Percentiles rank a stretch among this genome's conserved stretches.
Conservation (phyloP, 2,113 vertebrate species). For the Struthio camelus region DNA sequence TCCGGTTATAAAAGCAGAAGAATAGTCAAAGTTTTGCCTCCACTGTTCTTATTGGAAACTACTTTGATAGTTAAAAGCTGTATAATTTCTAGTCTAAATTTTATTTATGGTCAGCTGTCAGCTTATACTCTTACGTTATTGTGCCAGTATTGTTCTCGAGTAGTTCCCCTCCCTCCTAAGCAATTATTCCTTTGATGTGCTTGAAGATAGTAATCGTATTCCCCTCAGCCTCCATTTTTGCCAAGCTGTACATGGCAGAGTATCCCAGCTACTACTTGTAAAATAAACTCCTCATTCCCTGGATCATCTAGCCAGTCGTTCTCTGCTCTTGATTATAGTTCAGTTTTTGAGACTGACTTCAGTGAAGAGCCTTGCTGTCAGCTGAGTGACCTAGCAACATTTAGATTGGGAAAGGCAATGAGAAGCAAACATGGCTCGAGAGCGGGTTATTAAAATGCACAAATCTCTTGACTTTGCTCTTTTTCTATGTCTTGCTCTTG, state of each 20-base stretch:
- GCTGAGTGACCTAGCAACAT: not conserved
- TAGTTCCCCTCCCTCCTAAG: conserved; percentile 16
- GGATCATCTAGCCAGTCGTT: not conserved
- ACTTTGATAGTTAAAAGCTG: conserved; percentile 27
- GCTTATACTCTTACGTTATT: conserved; percentile 4
- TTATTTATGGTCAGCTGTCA: conserved; percentile 32
- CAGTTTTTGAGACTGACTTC: not conserved
- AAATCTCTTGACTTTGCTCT: not conserved
- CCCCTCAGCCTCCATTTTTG: not conserved
- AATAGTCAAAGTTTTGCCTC: not conserved
- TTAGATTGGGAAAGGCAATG: not conserved
- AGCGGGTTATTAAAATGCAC: not conserved
- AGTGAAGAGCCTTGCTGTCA: not conserved
- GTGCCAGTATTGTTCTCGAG: conserved; percentile 61
- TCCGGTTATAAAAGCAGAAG: not conserved
- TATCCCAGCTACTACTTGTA: not conserved
- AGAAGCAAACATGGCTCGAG: not conserved
- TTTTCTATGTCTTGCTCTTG: not conserved
- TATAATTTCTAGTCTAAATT: not conserved
- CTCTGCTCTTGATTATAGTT: not conserved
- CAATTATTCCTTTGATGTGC: conserved; percentile 48
- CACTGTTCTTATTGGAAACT: not conserved
- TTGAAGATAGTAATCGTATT: not conserved
- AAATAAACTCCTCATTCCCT: conserved; percentile 32
- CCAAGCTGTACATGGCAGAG: conserved; percentile 44